Conservation (phyloP, 2,797 vertebrate species). For the Sus cebifrons region DNA sequence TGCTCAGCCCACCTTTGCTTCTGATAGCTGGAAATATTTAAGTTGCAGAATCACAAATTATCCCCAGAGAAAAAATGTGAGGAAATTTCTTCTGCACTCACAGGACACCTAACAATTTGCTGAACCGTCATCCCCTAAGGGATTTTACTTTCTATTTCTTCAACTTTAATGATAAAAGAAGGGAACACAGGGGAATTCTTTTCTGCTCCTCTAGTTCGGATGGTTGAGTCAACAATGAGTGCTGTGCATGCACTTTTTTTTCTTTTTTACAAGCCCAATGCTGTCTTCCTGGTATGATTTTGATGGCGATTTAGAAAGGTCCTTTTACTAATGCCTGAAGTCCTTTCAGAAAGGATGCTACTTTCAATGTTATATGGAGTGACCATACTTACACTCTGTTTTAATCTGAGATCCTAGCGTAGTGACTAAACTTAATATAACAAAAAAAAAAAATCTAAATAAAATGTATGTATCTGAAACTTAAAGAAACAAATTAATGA, state of each 20-base stretch:
- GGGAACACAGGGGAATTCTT: not conserved
- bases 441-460: not conserved
- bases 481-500: not conserved
- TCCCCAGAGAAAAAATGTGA: slow-evolving; percentile 25
- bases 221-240: not conserved
- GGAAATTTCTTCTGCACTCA: not conserved
- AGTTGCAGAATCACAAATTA: not conserved
- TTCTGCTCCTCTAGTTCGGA: not conserved
- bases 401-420: not conserved
- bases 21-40: not conserved
- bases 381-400: not conserved
- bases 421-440: not conserved
- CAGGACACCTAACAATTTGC: not conserved
- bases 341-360: not conserved
- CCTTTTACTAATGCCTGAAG: not conserved
- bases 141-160: not conserved
- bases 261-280: not conserved
- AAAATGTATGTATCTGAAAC: not conserved
- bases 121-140: not conserved
- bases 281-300: not conserved
- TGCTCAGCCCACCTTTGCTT: not conserved
- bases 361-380: not conserved
- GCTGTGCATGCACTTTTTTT: not conserved
- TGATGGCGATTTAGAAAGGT: not conserved
- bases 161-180: not conserved